Conservation (phyloP, 2,888 invertebrate genomes). For the Chaetoderma sp. region DNA sequence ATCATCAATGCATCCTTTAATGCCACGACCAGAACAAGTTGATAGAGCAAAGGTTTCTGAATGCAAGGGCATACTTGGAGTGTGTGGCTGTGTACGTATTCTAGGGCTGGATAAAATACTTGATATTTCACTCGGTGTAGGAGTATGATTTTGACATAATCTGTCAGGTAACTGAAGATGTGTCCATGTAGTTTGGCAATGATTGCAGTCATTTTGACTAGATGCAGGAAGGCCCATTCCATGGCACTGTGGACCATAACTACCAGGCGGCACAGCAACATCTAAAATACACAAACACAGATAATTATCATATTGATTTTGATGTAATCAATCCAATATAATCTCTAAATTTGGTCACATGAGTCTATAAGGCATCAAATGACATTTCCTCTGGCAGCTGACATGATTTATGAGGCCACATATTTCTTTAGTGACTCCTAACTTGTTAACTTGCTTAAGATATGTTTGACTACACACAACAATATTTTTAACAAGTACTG, state of each 20-base stretch:
- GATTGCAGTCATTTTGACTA: not conserved
- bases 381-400: too few relatives aligned
- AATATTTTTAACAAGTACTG: too few relatives aligned
- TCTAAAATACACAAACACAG: not conserved
- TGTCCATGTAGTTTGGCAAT: constrained; percentile 17
- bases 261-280: constrained; percentile 14
- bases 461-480: too few relatives aligned
- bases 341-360: too few relatives aligned
- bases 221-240: too few relatives aligned
- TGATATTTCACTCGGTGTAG: constrained; percentile 61
- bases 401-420: too few relatives aligned
- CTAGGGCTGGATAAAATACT: constrained; percentile 48
- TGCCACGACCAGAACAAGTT: constrained; percentile 41
- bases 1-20: constrained; percentile 32
- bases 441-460: too few relatives aligned
- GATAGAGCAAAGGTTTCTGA: constrained; percentile 42
- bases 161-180: not conserved
- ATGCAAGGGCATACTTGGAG: constrained; percentile 41
- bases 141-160: constrained; percentile 50
- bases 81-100: constrained; percentile 40
- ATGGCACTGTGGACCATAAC: constrained; percentile 43
- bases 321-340: too few relatives aligned
- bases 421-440: too few relatives aligned
- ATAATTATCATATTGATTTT: too few relatives aligned
- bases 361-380: too few relatives aligned